phyloP scores from a whole-genome alignment of 2,113 vertebrate genomes.

The Rhynchomys soricoides region DNA sequence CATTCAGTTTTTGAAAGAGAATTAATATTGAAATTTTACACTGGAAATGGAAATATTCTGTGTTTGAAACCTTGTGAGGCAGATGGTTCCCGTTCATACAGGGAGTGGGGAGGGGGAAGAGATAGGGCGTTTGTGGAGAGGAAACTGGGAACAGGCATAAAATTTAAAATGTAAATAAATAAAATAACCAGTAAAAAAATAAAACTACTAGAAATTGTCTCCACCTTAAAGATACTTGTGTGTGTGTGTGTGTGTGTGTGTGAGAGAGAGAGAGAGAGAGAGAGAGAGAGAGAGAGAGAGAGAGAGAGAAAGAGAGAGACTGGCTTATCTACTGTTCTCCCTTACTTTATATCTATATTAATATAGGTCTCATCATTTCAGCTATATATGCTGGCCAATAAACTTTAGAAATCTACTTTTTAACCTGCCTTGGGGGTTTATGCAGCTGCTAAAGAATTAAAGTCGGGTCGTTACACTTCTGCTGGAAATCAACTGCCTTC shows the following conservation, averaged over 20 bases:
- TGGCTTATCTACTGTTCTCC: too few species aligned
- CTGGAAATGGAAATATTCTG: neutral
- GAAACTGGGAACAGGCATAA: too few species aligned
- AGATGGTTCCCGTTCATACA: too few species aligned
- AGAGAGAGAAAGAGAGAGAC: neutral
- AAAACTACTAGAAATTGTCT: neutral
- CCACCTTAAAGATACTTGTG: neutral
- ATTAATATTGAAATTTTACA: neutral
- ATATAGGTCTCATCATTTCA: neutral
- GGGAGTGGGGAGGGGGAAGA: too few species aligned
- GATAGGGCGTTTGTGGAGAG: too few species aligned
- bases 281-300: too few species aligned
- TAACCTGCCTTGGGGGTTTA: neutral
- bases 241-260: neutral
- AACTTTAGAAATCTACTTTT: neutral
- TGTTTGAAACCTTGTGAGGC: too few species aligned
- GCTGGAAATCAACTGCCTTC: neutral
- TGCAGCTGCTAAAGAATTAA: neutral
- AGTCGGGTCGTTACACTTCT: neutral
- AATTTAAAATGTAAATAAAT: too few species aligned
- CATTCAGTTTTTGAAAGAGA: constrained; percentile 5
- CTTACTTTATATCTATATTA: neutral
- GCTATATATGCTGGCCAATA: neutral
- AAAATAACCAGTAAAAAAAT: too few species aligned
- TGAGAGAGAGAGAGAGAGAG: too few species aligned